These are phyloP conservation scores for Drosophila mimica DNA, from an alignment of 2,888 invertebrate genomes.

Conservation along the genomic window DNA sequence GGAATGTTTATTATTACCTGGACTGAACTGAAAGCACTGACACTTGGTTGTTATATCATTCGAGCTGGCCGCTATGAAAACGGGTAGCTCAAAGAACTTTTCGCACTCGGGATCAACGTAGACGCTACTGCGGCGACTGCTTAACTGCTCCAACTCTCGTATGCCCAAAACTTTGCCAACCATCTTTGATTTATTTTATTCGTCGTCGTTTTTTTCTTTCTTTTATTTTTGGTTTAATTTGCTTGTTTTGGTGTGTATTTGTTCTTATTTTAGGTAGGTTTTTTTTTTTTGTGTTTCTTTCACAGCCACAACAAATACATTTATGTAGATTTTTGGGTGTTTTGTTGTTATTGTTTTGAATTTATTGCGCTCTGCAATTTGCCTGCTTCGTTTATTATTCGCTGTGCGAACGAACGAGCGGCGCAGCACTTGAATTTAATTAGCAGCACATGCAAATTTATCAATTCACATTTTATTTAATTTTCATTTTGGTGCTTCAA, in stretches of 20 bases:
- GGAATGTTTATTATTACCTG: constrained; percentile 79
- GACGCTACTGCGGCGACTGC: constrained; percentile 85
- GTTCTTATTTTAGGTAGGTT: constrained; percentile 19
- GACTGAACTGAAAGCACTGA: constrained; percentile 84
- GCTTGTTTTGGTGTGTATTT: constrained; percentile 63
- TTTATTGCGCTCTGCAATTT: constrained; percentile 80
- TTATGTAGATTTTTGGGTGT: constrained; percentile 72
- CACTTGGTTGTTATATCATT: constrained; percentile 84
- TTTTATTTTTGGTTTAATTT: constrained; percentile 56
- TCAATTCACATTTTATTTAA: constrained; percentile 67
- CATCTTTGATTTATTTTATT: constrained; percentile 70
- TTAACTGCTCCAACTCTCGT: constrained; percentile 84
- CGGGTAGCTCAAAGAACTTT: constrained; percentile 84
- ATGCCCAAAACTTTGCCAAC: constrained; percentile 85
- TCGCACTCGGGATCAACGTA: constrained; percentile 85
- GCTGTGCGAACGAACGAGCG: constrained; percentile 65
- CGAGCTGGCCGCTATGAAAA: constrained; percentile 83
- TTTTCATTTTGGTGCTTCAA: constrained; percentile 17
- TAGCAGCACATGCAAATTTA: constrained; percentile 75
- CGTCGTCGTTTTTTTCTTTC: constrained; percentile 11
- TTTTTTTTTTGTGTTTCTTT: constrained; percentile 40
- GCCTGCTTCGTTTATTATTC: constrained; percentile 61
- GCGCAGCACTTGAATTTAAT: constrained; percentile 78
- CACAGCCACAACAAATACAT: constrained; percentile 71
- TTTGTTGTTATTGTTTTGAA: constrained; percentile 53